Evolutionary conservation across 1,140 invertebrate species (phyloP).

Genomic region (Cephus cinctus): DNA sequence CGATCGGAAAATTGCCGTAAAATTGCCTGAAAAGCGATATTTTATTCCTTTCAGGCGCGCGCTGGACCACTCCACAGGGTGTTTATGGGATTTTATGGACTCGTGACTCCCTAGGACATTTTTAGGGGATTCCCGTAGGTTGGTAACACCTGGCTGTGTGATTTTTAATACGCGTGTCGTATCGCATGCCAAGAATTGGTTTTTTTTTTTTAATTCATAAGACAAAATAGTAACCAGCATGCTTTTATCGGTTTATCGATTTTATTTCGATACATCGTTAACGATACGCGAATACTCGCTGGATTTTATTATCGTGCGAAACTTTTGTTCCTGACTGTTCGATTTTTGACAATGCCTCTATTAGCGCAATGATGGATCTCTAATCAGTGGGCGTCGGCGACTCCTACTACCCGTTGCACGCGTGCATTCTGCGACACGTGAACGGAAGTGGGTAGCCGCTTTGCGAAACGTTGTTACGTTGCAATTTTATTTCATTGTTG

Average conservation of each 20-base stretch:
- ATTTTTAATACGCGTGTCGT: too few species aligned
- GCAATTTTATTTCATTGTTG: constrained; percentile 29
- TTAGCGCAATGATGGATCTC: constrained; percentile 12
- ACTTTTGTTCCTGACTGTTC: neutral
- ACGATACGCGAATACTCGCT: too few species aligned
- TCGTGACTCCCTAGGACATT: constrained; percentile 11
- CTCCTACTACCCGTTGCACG: constrained; percentile 16
- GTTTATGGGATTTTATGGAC: constrained; percentile 47
- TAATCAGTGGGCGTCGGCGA: constrained; percentile 22
- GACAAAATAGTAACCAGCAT: too few species aligned
- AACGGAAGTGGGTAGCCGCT: constrained; percentile 22
- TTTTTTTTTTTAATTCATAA: too few species aligned
- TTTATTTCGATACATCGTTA: too few species aligned
- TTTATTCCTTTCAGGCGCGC: constrained; percentile 46
- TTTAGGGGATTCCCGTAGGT: neutral
- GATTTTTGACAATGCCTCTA: constrained; percentile 16
- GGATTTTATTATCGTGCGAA: neutral
- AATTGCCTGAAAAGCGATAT: constrained; percentile 53
- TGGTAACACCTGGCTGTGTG: too few species aligned
- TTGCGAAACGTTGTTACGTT: constrained; percentile 27
- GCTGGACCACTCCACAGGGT: constrained; percentile 22
- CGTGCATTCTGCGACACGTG: constrained; percentile 28
- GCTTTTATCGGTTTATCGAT: too few species aligned
- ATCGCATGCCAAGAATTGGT: too few species aligned
- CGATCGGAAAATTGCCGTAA: constrained; percentile 55